These are phyloP conservation scores for Anguilla megastoma DNA, from an alignment of 2,797 vertebrate genomes.

Conservation along the genomic window DNA sequence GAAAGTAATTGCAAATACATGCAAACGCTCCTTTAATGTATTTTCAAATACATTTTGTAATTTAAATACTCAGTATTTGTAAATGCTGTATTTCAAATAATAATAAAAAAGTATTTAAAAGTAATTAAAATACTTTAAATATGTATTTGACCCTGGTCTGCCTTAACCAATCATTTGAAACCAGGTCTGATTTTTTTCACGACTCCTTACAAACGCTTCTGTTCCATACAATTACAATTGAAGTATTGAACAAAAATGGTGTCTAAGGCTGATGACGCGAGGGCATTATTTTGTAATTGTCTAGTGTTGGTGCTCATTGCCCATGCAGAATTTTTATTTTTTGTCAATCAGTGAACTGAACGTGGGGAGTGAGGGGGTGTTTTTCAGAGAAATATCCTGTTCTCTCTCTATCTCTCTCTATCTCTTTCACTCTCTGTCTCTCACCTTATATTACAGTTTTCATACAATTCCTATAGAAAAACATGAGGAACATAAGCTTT, in stretches of 20 bases:
- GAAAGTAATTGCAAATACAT: no score
- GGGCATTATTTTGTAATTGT: constrained; percentile 53
- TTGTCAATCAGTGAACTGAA: constrained; percentile 64
- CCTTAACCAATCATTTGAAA: constrained; percentile 42
- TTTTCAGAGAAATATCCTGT: constrained; percentile 74
- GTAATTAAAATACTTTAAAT: no score
- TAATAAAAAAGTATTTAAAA: not conserved
- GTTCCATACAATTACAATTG: constrained; percentile 67
- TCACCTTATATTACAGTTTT: constrained; percentile 60
- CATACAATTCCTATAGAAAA: constrained; percentile 75
- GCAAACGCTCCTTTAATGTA: no score
- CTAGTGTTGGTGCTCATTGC: constrained; percentile 60
- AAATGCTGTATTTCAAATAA: not conserved
- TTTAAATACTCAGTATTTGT: no score
- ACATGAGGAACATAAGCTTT: constrained; percentile 71
- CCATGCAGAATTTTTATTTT: constrained; percentile 75
- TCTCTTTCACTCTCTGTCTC: constrained; percentile 72
- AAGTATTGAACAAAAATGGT: constrained; percentile 68
- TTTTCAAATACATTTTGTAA: no score
- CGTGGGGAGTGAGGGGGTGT: constrained; percentile 47
- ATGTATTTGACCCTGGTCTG: not conserved
- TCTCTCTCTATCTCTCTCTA: constrained; percentile 65
- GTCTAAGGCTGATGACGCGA: constrained; percentile 60
- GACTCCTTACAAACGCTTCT: constrained; percentile 67
- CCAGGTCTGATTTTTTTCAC: constrained; percentile 52